Conservation (phyloP, 2,797 vertebrate species). For the Mastacembelus armatus region DNA sequence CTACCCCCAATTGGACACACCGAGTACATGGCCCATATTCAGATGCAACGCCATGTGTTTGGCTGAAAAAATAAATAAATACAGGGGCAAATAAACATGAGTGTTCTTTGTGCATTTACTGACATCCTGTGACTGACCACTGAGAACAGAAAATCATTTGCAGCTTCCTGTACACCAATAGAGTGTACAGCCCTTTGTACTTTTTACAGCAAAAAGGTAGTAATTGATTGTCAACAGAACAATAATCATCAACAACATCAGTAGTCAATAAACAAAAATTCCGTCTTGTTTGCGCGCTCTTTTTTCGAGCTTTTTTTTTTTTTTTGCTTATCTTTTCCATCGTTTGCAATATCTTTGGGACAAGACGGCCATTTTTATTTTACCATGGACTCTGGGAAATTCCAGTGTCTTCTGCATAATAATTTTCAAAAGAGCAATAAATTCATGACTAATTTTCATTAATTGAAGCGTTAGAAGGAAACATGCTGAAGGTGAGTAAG, state of each 20-base stretch:
- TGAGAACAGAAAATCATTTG: neutral
- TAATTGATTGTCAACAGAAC: too few relatives aligned
- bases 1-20: neutral
- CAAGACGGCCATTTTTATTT: too few relatives aligned
- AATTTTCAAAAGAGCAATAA: too few relatives aligned
- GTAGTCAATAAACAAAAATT: too few relatives aligned
- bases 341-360: too few relatives aligned
- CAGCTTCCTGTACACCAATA: constrained; percentile 1
- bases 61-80: too few relatives aligned
- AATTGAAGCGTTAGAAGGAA: neutral
- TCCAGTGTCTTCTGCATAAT: neutral
- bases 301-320: too few relatives aligned
- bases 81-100: constrained; percentile 2
- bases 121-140: neutral
- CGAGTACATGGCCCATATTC: neutral
- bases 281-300: too few relatives aligned
- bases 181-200: neutral
- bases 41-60: neutral
- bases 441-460: too few relatives aligned
- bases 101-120: neutral
- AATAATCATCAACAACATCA: too few relatives aligned
- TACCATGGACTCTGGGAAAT: neutral
- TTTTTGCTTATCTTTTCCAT: too few relatives aligned
- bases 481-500: neutral
- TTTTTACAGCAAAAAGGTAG: neutral